A percentile compares a stretch with the other conserved stretches of the same genome.
Conservation (phyloP, 2,888 invertebrate species). For the Drosophila kuntzei region DNA sequence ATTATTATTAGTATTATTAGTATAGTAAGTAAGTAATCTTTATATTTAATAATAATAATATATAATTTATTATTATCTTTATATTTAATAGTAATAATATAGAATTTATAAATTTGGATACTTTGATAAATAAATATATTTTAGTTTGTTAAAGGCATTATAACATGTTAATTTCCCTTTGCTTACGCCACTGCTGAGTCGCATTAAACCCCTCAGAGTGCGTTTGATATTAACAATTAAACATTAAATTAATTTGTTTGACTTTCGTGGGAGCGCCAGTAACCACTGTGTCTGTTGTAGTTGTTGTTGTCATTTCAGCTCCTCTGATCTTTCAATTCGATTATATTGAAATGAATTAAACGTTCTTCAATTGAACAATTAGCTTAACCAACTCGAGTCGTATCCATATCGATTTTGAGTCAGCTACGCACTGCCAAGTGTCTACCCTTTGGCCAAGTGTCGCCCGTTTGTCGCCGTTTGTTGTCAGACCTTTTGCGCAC, state of each 20-base stretch:
- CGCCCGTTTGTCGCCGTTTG: slow-evolving; percentile 56
- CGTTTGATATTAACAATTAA: slow-evolving; percentile 60
- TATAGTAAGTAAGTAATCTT: too few relatives aligned
- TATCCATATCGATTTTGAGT: slow-evolving; percentile 57
- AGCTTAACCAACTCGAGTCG: slow-evolving; percentile 46
- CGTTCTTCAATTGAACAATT: slow-evolving; percentile 81
- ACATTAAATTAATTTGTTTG: slow-evolving; percentile 79
- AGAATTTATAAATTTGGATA: too few relatives aligned
- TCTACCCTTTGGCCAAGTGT: slow-evolving; percentile 59
- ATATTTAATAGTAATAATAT: too few relatives aligned
- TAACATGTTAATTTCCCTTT: not conserved
- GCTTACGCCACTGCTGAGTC: slow-evolving; percentile 23
- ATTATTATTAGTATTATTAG: too few relatives aligned
- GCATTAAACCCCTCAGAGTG: slow-evolving; percentile 25
- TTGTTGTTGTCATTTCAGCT: slow-evolving; percentile 31
- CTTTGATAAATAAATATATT: not conserved
- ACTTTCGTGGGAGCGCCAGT: slow-evolving; percentile 75
- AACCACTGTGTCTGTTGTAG: slow-evolving; percentile 5
- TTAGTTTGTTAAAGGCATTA: not conserved
- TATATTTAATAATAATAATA: too few relatives aligned
- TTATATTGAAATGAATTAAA: slow-evolving; percentile 83
- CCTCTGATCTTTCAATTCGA: slow-evolving; percentile 83
- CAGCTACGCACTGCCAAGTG: slow-evolving; percentile 46
- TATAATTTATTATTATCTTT: too few relatives aligned
- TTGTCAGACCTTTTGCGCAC: slow-evolving; percentile 60